Percentiles rank a stretch among this genome's conserved stretches.
These are phyloP conservation scores for Ornithoptera priamus DNA, from an alignment of 2,888 invertebrate genomes.

Conservation along the genomic window DNA sequence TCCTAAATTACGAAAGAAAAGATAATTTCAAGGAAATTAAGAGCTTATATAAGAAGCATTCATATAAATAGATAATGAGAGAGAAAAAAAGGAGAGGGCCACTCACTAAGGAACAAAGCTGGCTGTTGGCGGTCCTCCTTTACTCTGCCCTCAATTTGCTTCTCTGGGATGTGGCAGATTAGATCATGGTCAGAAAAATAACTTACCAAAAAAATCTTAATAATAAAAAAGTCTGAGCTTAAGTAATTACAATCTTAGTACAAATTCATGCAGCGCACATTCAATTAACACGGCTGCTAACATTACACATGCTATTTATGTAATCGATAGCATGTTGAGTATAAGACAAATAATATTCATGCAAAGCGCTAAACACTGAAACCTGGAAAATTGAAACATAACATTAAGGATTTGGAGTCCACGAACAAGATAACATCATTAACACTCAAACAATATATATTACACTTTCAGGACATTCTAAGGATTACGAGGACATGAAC, in stretches of 20 bases:
- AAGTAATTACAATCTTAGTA: slow-evolving; percentile 2
- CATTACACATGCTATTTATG: slow-evolving; percentile 13
- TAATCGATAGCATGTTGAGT: slow-evolving; percentile 3
- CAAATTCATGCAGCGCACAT: slow-evolving; percentile 21
- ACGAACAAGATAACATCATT: background rate
- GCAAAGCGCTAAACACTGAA: slow-evolving; percentile 28
- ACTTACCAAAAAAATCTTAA: slow-evolving; percentile 26
- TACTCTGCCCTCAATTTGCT: slow-evolving; percentile 31
- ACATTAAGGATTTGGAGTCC: slow-evolving; percentile 7
- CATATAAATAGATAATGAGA: slow-evolving; percentile 11
- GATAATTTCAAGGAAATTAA: slow-evolving; percentile 8
- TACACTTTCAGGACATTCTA: background rate
- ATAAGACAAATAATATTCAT: slow-evolving; percentile 19
- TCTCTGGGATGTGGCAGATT: slow-evolving; percentile 30
- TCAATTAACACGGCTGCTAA: slow-evolving; percentile 14
- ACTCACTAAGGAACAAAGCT: slow-evolving; percentile 30
- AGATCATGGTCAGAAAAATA: slow-evolving; percentile 28
- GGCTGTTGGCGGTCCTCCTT: slow-evolving; percentile 30
- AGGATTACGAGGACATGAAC: slow-evolving; percentile 13
- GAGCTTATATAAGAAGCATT: slow-evolving; percentile 21
- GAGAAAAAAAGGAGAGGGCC: slow-evolving; percentile 19
- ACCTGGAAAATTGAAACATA: slow-evolving; percentile 23
- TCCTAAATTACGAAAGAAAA: background rate
- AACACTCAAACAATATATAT: background rate
- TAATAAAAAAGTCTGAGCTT: slow-evolving; percentile 7